Evolutionary conservation across 2,888 invertebrate species (phyloP), one percentile per base, ranked within the genome.

Genomic region (Amphimallon solstitiale): DNA sequence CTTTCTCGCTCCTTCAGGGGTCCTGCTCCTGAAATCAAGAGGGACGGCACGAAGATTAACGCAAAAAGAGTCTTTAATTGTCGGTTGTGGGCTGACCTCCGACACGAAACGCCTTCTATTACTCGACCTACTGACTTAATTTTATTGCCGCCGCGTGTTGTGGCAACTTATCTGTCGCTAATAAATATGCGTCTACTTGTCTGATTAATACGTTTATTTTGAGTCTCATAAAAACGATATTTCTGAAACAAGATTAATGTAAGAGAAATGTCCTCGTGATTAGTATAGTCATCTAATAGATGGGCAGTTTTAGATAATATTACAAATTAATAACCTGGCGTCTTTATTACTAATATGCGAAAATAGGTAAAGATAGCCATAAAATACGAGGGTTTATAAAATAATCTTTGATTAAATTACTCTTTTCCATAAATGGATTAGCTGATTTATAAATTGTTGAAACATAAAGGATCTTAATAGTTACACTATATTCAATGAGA

Each of bases 61-160:
- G 23, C 59, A 40, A 59, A 21, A 59, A 59, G 43, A 15, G 43
- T 15, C 43, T 43, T 59, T 59, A 59, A 59, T 59, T 59, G 40
- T 38, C 43, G 43, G 23, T 29, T 10, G 14, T 40, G 43, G 59
- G 59, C 10, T 12, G 40, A 59, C 17, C 43, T 59, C 12, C 40
- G 43, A 59, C 59, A 54, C 54, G 35, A 35, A 29, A 59, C 40
- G 59, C 29, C 59, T 23, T 40, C 43, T 59, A 43, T 43, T 59
- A 59, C 23, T 23, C 43, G 23, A 59, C 21, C 38, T 40, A 12
- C 14, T 21, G 40, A 59, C 38, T 40, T 59, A 40, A 59, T 59
- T 59, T 59, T 59, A 40, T 59, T 59, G 34, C 37, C 37, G 45
- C 3, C 17, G 17, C 17, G 54, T 29, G 29, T 29, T 29, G 48